These are phyloP conservation scores for Drosophila prosaltans DNA, from an alignment of 1,140 invertebrate species.

Conservation along the genomic window DNA sequence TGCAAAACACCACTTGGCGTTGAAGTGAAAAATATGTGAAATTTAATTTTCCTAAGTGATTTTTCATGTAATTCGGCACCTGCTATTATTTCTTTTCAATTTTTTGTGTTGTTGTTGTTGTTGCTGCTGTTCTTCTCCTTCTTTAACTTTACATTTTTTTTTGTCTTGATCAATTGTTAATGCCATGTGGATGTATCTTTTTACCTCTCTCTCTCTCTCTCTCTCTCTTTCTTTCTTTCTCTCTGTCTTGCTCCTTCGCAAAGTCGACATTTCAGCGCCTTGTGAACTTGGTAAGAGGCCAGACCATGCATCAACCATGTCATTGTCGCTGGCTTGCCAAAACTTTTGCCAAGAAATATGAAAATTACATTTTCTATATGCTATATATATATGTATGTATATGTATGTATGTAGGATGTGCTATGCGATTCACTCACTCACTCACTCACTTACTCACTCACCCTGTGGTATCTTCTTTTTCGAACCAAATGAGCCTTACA, in stretches of 20 bases:
- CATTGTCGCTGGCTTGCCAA: conserved; percentile 58
- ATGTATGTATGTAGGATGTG: neutral
- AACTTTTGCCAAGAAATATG: conserved; percentile 64
- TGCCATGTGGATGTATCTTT: conserved; percentile 69
- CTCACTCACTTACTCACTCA: neutral
- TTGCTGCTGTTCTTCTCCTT: conserved; percentile 22
- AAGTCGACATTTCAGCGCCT: conserved; percentile 65
- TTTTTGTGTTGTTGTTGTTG: conserved; percentile 30
- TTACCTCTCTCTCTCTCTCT: conserved; percentile 1
- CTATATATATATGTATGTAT: no score
- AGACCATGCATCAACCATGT: conserved; percentile 66
- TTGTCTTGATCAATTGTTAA: conserved; percentile 77
- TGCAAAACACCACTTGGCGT: conserved; percentile 45
- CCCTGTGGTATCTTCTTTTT: conserved; percentile 1
- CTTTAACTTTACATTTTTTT: conserved; percentile 19
- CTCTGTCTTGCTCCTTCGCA: neutral
- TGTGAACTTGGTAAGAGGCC: conserved; percentile 64
- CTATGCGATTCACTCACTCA: neutral
- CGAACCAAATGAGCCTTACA: conserved; percentile 56
- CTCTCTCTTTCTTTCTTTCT: neutral
- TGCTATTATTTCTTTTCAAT: conserved; percentile 81
- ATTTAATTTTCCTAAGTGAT: conserved; percentile 82
- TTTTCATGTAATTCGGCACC: conserved; percentile 82
- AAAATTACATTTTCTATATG: conserved; percentile 64
- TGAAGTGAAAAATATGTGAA: conserved; percentile 82